Base-by-base conservation (phyloP, 2,888 invertebrate genomes). In the Mythimna ferrago region DNA sequence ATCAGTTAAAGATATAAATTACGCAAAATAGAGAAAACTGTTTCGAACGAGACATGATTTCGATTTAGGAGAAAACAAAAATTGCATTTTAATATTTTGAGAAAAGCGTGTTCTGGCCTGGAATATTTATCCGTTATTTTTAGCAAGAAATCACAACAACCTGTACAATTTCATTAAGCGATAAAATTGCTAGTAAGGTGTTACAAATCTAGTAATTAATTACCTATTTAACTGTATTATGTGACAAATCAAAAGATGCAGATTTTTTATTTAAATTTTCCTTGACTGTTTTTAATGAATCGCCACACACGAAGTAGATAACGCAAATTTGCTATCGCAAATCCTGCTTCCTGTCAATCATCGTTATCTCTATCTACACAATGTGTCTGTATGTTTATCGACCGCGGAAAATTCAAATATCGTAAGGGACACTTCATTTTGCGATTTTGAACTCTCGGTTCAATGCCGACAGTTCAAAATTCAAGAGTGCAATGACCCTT, bases 321-420 rank as follows among this genome's bases (percentile, higher is more conserved):
- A 71, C 35, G 53, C 10, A 16, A 41, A 51, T 65, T 61, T 21
- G 32, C 9, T 56, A 66, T 66, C 75, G n/a, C 60, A 61, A 80
- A 78, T 65, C 61, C 26, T 58, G 44, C 53, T 48, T 51, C 41
- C 54, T 66, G 62, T 65, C 78, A 57, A 48, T 67, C 79, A 78
- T 19, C 2, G 16, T 67, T 71, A 77, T 78, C 62, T 82, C 6
- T 63, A n/a, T 56, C n/a, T 41, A 48, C 6, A 21, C 69, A 70
- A 9, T 44, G 35, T 44, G 26, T 35, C 32, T 67, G 3, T 62
- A n/a, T 19, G 9, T 61, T 62, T 51, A 10, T 51, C 9, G 51
- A 53, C n/a, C 6, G 51, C 14, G 51, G 7, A n/a, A 53, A 19
- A n/a, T 53, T 53, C 19, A n/a, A 53, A 5, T 19, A 2, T 53